Evolutionary conservation across 2,797 vertebrate genomes (phyloP).

Genomic region (Sebastes cheni): DNA sequence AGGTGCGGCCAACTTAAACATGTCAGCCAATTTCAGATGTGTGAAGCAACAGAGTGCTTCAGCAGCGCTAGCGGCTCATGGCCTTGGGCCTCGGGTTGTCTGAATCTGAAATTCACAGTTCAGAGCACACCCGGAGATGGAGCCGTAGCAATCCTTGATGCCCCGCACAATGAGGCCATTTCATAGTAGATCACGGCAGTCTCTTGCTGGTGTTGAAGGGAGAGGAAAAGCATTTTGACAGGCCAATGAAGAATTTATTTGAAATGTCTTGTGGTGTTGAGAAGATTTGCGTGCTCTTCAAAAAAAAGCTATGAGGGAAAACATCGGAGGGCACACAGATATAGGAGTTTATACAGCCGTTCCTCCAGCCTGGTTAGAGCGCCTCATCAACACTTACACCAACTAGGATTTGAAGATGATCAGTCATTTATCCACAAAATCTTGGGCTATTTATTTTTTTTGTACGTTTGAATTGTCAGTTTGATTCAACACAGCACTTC

Average conservation of each 20-base stretch:
- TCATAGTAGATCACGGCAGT: constrained; percentile 73
- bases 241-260: constrained; percentile 83
- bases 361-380: constrained; percentile 29
- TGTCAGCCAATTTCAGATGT: constrained; percentile 79
- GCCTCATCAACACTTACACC: constrained; percentile 44
- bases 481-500: constrained; percentile 49
- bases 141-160: constrained; percentile 73
- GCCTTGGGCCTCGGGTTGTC: constrained; percentile 78
- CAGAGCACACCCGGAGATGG: constrained; percentile 74
- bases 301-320: constrained; percentile 55
- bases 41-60: constrained; percentile 79
- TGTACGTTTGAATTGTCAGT: constrained; percentile 41
- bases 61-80: constrained; percentile 68
- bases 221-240: constrained; percentile 82
- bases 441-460: background rate
- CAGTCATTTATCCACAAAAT: constrained; percentile 46
- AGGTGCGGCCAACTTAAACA: constrained; percentile 78
- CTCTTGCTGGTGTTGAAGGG: constrained; percentile 77
- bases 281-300: constrained; percentile 74
- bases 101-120: constrained; percentile 81
- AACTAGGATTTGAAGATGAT: constrained; percentile 32
- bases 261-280: constrained; percentile 80
- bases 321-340: constrained; percentile 37
- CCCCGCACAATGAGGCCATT: constrained; percentile 79
- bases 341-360: constrained; percentile 39